Evolutionary conservation across 2,797 vertebrate species (phyloP).

Genomic region (Onychomys leucogaster): DNA sequence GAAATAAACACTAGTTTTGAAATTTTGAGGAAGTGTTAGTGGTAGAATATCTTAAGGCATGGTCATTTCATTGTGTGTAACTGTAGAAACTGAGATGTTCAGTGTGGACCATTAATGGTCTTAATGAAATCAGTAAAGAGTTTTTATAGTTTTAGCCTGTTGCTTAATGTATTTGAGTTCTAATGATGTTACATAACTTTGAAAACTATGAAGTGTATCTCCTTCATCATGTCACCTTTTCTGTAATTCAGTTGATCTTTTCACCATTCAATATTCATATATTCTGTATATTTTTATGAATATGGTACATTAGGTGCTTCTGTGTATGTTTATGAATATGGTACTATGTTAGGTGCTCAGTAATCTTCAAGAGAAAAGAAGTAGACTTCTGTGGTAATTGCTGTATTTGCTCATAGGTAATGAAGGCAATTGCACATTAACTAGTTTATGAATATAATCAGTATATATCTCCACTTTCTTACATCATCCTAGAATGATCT

Average conservation of each 20-base stretch:
- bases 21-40: conserved; percentile 42
- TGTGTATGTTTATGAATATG: conserved; percentile 18
- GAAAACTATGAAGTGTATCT: not conserved
- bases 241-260: not conserved
- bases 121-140: conserved; percentile 42
- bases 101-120: not conserved
- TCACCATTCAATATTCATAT: conserved; percentile 40
- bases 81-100: conserved; percentile 54
- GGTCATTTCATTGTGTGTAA: conserved; percentile 55
- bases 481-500: not conserved
- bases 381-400: not conserved
- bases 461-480: conserved; percentile 1
- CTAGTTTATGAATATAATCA: conserved; percentile 17
- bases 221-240: conserved; percentile 1
- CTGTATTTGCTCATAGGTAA: not conserved
- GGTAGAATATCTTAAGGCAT: conserved; percentile 21
- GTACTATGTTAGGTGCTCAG: conserved; percentile 11
- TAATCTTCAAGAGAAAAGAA: not conserved
- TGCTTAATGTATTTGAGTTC: not conserved
- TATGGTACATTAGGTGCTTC: conserved; percentile 38
- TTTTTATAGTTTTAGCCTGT: conserved; percentile 37
- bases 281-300: conserved; percentile 40
- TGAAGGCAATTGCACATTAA: not conserved
- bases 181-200: conserved; percentile 21
- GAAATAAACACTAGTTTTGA: conserved; percentile 19